Percentiles rank a stretch among this genome's conserved stretches.
Evolutionary conservation across 2,113 vertebrate species (phyloP).

Genomic region (Anolis sagrei): DNA sequence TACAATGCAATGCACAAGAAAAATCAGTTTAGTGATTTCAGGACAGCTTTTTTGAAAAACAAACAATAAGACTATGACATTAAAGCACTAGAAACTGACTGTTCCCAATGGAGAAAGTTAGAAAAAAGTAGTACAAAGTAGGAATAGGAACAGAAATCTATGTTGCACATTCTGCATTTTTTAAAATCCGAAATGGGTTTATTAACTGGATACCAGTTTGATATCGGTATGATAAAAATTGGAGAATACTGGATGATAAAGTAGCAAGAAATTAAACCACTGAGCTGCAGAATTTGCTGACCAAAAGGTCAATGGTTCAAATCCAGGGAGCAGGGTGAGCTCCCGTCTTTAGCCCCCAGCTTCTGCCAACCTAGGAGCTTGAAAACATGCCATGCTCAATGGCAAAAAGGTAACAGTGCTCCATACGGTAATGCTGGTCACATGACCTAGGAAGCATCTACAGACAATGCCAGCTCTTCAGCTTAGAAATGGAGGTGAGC

Average conservation of each 20-base stretch:
- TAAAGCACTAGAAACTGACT: slow-evolving; percentile 42
- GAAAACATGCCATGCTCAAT: no score
- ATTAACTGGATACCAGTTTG: background rate
- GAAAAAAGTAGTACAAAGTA: slow-evolving; percentile 38
- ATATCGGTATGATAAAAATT: background rate
- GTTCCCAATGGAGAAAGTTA: background rate
- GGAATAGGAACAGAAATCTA: slow-evolving; percentile 6
- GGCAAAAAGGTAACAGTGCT: no score
- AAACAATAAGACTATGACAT: slow-evolving; percentile 55
- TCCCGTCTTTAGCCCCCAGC: no score
- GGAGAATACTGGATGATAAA: slow-evolving; percentile 13
- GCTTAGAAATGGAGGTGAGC: no score
- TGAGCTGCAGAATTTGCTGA: no score
- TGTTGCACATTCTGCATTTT: background rate
- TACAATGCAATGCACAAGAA: slow-evolving; percentile 30
- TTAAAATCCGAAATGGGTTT: slow-evolving; percentile 21
- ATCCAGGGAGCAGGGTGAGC: no score
- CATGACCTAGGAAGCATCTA: no score
- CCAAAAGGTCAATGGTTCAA: no score
- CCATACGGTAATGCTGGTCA: no score
- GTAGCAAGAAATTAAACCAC: background rate
- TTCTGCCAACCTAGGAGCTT: no score
- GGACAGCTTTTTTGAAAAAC: slow-evolving; percentile 39
- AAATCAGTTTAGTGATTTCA: slow-evolving; percentile 37
- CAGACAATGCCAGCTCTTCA: no score